Evolutionary conservation across 37 sponge, comb jelly and placozoan species (phyloP).

Genomic region (Axinella damicornis): DNA sequence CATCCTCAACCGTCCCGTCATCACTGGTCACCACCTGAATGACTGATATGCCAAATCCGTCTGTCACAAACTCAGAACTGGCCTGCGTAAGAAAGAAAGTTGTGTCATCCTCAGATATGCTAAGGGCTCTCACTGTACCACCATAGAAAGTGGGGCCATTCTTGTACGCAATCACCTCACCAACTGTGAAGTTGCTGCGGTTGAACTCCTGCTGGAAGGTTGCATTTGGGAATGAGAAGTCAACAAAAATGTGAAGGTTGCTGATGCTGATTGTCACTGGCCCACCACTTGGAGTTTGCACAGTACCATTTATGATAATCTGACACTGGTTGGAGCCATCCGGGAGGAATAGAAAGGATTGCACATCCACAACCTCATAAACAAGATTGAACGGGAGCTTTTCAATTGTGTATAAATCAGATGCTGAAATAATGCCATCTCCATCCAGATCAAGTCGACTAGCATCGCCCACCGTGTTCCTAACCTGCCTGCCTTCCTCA

Average conservation of each 20-base stretch:
- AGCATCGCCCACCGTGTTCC: neutral
- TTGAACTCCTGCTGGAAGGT: conserved; percentile 45
- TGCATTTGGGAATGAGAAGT: conserved; percentile 33
- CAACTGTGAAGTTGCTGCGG: conserved; percentile 12
- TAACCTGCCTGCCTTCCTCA: conserved; percentile 1
- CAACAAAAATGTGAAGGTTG: conserved; percentile 41
- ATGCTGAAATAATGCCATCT: conserved; percentile 43
- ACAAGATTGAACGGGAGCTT: conserved; percentile 32
- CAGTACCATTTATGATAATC: conserved; percentile 13
- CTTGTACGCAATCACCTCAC: neutral
- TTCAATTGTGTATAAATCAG: conserved; percentile 41
- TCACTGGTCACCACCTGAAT: conserved; percentile 25
- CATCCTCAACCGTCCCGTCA: no score
- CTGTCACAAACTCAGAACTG: conserved; percentile 6
- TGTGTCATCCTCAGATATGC: neutral
- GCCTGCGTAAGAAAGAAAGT: conserved; percentile 18
- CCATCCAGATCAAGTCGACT: conserved; percentile 43
- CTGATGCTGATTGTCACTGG: neutral
- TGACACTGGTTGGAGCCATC: neutral
- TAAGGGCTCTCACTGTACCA: conserved; percentile 19
- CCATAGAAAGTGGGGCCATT: conserved; percentile 15
- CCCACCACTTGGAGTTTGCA: conserved; percentile 15
- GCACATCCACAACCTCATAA: neutral
- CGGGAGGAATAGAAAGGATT: neutral
- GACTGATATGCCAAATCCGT: conserved; percentile 36